These are phyloP conservation scores for Trachops cirrhosus DNA, from an alignment of 2,797 vertebrate species.

Conservation along the genomic window DNA sequence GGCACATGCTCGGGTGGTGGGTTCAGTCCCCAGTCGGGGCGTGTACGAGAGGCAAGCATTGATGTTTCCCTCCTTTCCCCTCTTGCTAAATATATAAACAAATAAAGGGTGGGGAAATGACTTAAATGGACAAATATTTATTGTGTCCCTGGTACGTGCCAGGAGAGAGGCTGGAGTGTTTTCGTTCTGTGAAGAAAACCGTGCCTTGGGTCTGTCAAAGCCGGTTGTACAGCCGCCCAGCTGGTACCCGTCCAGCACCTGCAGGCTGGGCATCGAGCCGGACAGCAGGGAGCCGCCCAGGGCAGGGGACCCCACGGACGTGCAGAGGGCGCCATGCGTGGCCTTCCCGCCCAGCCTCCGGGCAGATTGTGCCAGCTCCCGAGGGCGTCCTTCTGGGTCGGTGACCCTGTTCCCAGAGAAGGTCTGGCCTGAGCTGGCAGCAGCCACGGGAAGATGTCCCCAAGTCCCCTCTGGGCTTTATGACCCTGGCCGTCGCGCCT, in stretches of 20 bases:
- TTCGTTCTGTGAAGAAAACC: neutral
- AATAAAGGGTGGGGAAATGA: neutral
- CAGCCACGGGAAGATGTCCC: neutral
- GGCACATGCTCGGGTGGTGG: too few relatives aligned
- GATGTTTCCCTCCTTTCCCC: neutral
- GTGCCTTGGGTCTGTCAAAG: neutral
- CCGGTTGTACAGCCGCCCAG: neutral
- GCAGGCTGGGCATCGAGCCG: neutral
- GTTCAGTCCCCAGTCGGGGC: neutral
- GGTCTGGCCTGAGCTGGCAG: neutral
- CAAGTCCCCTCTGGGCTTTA: neutral
- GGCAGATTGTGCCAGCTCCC: neutral
- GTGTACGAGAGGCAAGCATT: too few relatives aligned
- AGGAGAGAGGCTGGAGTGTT: neutral
- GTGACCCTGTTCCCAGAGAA: neutral
- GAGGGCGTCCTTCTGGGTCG: neutral
- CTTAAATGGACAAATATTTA: neutral
- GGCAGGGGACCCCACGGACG: neutral
- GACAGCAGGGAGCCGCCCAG: neutral
- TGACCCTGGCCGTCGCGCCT: rapidly evolving
- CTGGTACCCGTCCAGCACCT: neutral
- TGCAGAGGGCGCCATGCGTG: neutral
- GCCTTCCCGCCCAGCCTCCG: neutral
- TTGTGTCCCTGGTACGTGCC: neutral
- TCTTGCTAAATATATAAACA: neutral